Conservation (phyloP, 2,797 vertebrate species). For the Tangara arthus region DNA sequence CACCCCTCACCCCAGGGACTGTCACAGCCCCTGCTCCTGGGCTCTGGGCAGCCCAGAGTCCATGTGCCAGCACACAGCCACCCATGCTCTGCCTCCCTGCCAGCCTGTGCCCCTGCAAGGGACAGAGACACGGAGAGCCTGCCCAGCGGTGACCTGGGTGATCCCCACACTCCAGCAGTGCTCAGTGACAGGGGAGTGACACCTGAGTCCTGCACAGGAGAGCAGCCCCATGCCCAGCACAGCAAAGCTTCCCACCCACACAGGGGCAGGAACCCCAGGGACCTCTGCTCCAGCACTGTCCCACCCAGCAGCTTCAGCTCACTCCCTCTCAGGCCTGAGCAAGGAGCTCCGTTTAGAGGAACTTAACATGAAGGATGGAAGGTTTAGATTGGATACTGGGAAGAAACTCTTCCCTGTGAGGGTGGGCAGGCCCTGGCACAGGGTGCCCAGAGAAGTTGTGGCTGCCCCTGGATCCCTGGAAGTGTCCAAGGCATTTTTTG, state of each 20-base stretch:
- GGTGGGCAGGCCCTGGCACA: background rate
- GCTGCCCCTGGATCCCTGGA: background rate
- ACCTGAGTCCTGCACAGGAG: background rate
- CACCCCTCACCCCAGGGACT: background rate
- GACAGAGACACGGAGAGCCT: background rate
- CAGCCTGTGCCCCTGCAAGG: background rate
- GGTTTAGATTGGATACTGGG: background rate
- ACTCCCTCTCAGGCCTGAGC: background rate
- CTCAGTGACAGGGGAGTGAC: rapidly evolving
- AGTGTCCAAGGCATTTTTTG: background rate
- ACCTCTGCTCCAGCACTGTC: background rate
- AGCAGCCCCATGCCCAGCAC: background rate
- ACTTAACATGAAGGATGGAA: background rate
- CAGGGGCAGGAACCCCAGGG: rapidly evolving
- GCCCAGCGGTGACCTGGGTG: rapidly evolving
- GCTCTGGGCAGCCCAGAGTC: background rate
- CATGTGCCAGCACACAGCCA: background rate
- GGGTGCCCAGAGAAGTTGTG: background rate
- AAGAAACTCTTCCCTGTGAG: background rate
- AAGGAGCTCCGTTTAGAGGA: background rate
- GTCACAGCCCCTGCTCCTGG: background rate
- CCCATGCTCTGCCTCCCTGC: background rate
- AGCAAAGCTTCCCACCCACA: background rate
- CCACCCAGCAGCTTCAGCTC: background rate
- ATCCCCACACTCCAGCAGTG: background rate